Evolutionary conservation across 2,888 invertebrate genomes (phyloP).

Genomic region (Andrena dorsata): DNA sequence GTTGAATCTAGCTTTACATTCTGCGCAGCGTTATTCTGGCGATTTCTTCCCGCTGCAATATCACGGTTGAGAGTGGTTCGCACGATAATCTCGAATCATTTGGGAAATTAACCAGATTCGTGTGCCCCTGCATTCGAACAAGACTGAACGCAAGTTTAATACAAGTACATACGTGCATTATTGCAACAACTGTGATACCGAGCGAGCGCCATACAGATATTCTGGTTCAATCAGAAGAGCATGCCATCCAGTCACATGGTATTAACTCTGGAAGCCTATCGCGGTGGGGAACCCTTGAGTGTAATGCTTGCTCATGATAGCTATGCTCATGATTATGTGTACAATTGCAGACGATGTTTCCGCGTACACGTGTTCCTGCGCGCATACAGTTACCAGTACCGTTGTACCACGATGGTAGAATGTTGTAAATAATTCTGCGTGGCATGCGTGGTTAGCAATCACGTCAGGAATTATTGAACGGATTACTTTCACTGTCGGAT

Average conservation of each 20-base stretch:
- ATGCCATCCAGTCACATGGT: constrained; percentile 32
- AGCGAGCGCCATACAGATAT: constrained; percentile 16
- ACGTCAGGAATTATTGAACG: not conserved
- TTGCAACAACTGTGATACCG: constrained; percentile 14
- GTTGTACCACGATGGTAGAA: not conserved
- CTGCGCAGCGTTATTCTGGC: too few species aligned
- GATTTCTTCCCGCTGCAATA: too few species aligned
- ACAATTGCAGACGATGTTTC: constrained; percentile 15
- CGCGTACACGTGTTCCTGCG: constrained; percentile 6
- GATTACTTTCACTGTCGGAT: not conserved
- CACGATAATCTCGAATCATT: too few species aligned
- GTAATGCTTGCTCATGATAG: constrained; percentile 43
- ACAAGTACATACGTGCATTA: not conserved
- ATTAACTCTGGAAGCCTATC: constrained; percentile 53
- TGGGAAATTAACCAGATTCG: not conserved
- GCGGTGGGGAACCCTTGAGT: constrained; percentile 19
- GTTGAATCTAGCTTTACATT: too few species aligned
- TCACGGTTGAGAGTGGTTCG: too few species aligned
- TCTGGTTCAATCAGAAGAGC: constrained; percentile 44
- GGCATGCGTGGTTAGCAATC: not conserved
- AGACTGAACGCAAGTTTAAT: not conserved
- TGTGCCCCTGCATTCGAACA: not conserved
- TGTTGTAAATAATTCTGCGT: not conserved
- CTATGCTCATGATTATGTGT: constrained; percentile 43
- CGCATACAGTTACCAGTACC: constrained; percentile 3